A percentile compares a stretch with the other conserved stretches of the same genome.
Evolutionary conservation across 2,797 vertebrate species (phyloP).

Genomic region (Phalloptychus januarius): DNA sequence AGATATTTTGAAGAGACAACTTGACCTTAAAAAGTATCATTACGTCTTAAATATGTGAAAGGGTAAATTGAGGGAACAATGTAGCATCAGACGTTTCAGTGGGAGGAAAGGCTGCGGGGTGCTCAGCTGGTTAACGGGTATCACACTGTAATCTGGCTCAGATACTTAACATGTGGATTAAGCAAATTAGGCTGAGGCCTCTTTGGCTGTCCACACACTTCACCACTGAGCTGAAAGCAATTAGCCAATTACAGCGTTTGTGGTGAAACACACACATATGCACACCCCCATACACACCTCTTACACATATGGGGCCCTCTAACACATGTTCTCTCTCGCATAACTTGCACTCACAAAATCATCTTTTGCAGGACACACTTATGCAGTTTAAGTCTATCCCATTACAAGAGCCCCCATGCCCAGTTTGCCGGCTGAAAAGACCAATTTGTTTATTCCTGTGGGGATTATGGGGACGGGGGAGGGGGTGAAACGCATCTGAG

Average conservation of each 20-base stretch:
- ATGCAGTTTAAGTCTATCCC: slow-evolving; percentile 58
- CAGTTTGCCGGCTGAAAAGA: slow-evolving; percentile 76
- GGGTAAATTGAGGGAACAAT: background rate
- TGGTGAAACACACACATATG: slow-evolving; percentile 28
- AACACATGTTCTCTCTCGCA: slow-evolving; percentile 57
- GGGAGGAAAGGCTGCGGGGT: slow-evolving; percentile 3
- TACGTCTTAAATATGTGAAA: background rate
- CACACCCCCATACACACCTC: background rate
- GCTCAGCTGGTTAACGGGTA: slow-evolving; percentile 58
- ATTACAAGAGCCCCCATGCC: slow-evolving; percentile 71
- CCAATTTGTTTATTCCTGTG: slow-evolving; percentile 82
- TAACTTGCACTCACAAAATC: slow-evolving; percentile 37
- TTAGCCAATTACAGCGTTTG: slow-evolving; percentile 65
- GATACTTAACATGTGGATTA: slow-evolving; percentile 58
- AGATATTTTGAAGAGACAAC: background rate
- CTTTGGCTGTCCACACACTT: slow-evolving; percentile 56
- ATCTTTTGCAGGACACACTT: slow-evolving; percentile 28
- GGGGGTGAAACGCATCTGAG: slow-evolving; percentile 77
- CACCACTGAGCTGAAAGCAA: slow-evolving; percentile 60
- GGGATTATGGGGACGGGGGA: slow-evolving; percentile 68
- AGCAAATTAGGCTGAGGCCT: slow-evolving; percentile 54
- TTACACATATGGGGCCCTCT: slow-evolving; percentile 20
- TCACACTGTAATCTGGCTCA: slow-evolving; percentile 41
- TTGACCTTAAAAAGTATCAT: background rate
- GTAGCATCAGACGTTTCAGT: background rate